Conservation (phyloP, 2,113 vertebrate genomes). For the Plestiodon gilberti region DNA sequence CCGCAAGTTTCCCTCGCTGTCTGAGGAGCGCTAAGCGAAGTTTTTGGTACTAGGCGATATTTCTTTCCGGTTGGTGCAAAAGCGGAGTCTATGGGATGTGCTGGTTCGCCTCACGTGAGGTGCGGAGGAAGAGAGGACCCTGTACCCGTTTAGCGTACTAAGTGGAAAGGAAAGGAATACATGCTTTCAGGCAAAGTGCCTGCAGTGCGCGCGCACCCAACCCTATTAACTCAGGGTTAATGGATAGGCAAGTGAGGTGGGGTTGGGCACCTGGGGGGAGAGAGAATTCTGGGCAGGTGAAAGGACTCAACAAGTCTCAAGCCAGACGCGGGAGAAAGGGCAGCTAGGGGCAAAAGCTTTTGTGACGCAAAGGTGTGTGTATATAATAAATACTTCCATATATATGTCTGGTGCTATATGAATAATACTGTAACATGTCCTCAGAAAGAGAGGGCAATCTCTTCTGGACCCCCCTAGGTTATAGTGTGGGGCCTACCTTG, state of each 20-base stretch:
- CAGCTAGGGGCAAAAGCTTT: background rate
- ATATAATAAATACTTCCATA: too few species aligned
- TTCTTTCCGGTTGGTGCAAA: background rate
- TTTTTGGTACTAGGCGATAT: too few species aligned
- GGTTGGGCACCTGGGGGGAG: background rate
- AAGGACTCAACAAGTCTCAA: background rate
- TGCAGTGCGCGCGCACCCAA: background rate
- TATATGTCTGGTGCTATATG: background rate
- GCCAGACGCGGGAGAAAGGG: background rate
- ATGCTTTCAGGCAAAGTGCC: background rate
- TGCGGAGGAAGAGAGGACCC: background rate
- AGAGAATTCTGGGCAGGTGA: background rate
- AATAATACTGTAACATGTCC: background rate
- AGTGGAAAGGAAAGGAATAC: background rate
- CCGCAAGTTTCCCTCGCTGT: background rate
- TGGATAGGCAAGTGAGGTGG: background rate
- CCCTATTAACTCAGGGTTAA: background rate
- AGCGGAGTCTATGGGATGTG: rapidly evolving
- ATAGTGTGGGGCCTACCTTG: background rate
- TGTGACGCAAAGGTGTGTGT: background rate
- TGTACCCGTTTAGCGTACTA: too few species aligned
- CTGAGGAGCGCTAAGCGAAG: background rate
- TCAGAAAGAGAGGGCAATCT: background rate
- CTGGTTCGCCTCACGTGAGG: background rate
- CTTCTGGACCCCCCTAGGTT: background rate